Evolutionary conservation across 2,113 vertebrate genomes (phyloP).

Genomic region (Scophthalmus maximus): DNA sequence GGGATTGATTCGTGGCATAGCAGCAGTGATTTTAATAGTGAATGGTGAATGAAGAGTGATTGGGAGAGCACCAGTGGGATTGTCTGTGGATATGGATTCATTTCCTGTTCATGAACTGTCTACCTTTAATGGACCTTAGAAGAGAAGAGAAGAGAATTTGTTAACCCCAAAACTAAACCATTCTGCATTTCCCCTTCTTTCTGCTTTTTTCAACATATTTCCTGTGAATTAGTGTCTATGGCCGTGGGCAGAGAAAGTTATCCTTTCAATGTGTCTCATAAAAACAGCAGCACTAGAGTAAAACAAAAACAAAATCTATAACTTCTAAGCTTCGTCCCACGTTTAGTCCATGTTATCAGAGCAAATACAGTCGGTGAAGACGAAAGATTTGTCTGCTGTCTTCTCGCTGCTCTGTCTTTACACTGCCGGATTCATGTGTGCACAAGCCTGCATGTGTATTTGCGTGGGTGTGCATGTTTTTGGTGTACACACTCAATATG

Average conservation of each 20-base stretch:
- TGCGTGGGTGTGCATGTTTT: constrained; percentile 23
- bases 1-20: constrained; percentile 27
- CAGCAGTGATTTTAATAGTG: constrained; percentile 1
- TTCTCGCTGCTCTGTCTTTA: constrained; percentile 16
- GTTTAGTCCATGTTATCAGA: constrained; percentile 17
- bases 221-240: too few relatives aligned
- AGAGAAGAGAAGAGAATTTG: neutral
- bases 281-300: constrained; percentile 18
- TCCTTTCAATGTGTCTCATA: constrained; percentile 40
- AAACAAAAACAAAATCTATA: neutral
- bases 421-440: constrained; percentile 3
- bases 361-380: constrained; percentile 33
- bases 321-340: neutral
- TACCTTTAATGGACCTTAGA: constrained; percentile 2
- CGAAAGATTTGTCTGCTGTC: constrained; percentile 29
- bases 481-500: constrained; percentile 50
- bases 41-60: constrained; percentile 4
- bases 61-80: neutral
- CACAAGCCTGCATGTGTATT: constrained; percentile 4
- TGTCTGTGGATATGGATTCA: constrained; percentile 14
- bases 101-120: constrained; percentile 37
- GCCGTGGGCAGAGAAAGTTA: neutral
- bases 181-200: constrained; percentile 9
- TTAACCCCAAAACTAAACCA: too few relatives aligned
- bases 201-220: neutral